Evolutionary conservation across 2,113 vertebrate genomes (phyloP), one percentile per base, ranked within the genome.

Genomic region (Danionella cerebrum): DNA sequence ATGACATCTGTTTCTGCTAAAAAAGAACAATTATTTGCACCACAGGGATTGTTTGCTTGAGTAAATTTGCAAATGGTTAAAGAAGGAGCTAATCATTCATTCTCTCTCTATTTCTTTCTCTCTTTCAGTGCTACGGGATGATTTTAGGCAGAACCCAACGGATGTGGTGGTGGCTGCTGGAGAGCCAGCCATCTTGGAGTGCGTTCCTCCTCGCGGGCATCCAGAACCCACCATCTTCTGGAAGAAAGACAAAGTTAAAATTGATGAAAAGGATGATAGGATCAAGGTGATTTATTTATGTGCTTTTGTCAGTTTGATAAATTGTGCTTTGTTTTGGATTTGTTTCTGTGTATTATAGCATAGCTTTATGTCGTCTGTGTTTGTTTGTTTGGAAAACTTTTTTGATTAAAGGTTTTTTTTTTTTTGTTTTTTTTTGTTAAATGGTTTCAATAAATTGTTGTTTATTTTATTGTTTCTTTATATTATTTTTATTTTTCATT

Each of bases 151-250:
- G 55, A 99, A 98, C 80, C 96, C 96, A 0, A 94, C 93, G 0
- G 96, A 98, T 5, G 93, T 94, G 57, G 94, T 99, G 65, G 96
- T 98, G 75, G 96, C 96, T 25, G 93, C 92, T 1, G 96, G 96
- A 59, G 96, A 99, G 65, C 96, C 96, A 2, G 96, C 96, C 1
- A 95, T 99, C 35, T 73, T 99, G 78, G 96, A 99, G 73, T 99
- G 96, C 65, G 91, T 97, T 29, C 95, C 96, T 0, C 96, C 96
- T 4, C 88, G 96, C 51, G 96, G 96, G 42, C 96, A 99, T 71
- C 96, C 96, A 0, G 96, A 99, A 67, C 96, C 96, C 47, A 96
- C 95, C 65, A 97, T 94, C 83, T 98, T 90, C 87, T 99, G 96
- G 96, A 99, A 94, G 78, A 98, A 97, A 70, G 95, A 99, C 78